These are phyloP conservation scores for Ceratina japonica DNA, from an alignment of 1,140 invertebrate genomes.

Conservation along the genomic window DNA sequence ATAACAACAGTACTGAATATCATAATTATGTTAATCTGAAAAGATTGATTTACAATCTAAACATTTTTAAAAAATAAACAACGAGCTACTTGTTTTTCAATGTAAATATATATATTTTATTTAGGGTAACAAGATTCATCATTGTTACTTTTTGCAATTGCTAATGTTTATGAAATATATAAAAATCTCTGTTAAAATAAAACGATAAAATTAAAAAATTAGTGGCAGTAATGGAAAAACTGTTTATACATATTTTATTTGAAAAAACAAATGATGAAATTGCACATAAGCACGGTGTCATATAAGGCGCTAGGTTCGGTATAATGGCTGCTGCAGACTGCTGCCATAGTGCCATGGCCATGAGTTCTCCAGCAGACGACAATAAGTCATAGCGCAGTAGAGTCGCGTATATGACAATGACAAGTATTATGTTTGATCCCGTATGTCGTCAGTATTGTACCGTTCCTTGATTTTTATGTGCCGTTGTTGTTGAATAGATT, in stretches of 20 bases:
- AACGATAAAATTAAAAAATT: neutral
- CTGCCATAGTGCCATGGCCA: too few species aligned
- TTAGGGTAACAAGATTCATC: neutral
- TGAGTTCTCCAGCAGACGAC: conserved; percentile 35
- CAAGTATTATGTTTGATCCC: too few species aligned
- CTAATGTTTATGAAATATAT: neutral
- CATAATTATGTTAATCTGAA: neutral
- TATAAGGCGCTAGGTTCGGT: conserved; percentile 13
- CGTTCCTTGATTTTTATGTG: neutral
- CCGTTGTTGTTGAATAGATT: neutral
- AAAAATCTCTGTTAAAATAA: neutral
- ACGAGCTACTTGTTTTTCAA: neutral
- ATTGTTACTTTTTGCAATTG: neutral
- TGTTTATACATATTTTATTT: neutral
- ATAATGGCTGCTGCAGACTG: conserved; percentile 5
- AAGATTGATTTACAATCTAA: neutral
- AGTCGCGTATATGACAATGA: conserved; percentile 22
- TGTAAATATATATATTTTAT: neutral
- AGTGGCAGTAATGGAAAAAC: neutral
- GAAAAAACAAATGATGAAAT: neutral
- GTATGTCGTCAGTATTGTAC: neutral
- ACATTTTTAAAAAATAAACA: neutral
- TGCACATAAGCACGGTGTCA: neutral
- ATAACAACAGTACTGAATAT: neutral
- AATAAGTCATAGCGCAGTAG: conserved; percentile 9